These are phyloP conservation scores for Diglossa brunneiventris DNA, from an alignment of 2,113 vertebrate species.

Conservation along the genomic window DNA sequence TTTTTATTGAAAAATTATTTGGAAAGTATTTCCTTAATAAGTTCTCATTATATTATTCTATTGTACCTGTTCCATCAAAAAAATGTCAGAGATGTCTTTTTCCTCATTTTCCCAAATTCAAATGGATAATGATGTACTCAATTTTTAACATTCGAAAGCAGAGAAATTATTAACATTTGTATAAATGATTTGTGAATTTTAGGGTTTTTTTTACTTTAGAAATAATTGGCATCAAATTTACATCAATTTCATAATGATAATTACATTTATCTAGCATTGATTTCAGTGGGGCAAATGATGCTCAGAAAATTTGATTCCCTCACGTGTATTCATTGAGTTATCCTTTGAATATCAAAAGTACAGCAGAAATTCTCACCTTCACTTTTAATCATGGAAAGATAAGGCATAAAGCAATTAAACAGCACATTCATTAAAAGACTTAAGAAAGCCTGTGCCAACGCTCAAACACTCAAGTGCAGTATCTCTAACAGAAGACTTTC, in stretches of 20 bases:
- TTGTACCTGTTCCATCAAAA: slow-evolving; percentile 3
- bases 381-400: background rate
- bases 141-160: slow-evolving; percentile 5
- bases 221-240: slow-evolving; percentile 25
- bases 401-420: background rate
- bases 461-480: background rate
- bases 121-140: background rate
- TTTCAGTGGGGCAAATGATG: background rate
- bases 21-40: slow-evolving; percentile 31
- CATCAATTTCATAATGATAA: background rate
- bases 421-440: background rate
- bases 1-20: slow-evolving; percentile 32
- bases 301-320: background rate
- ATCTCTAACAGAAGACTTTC: background rate
- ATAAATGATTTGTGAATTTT: background rate
- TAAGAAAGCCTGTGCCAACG: background rate
- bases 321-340: background rate
- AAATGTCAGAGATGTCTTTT: background rate
- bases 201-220: slow-evolving; percentile 8
- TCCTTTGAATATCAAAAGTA: background rate
- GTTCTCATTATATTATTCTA: slow-evolving; percentile 6
- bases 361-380: background rate
- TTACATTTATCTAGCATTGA: background rate
- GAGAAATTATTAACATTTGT: background rate
- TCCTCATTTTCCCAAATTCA: background rate